Base-by-base conservation (phyloP, 1,140 invertebrate species). In the Manduca sexta region DNA sequence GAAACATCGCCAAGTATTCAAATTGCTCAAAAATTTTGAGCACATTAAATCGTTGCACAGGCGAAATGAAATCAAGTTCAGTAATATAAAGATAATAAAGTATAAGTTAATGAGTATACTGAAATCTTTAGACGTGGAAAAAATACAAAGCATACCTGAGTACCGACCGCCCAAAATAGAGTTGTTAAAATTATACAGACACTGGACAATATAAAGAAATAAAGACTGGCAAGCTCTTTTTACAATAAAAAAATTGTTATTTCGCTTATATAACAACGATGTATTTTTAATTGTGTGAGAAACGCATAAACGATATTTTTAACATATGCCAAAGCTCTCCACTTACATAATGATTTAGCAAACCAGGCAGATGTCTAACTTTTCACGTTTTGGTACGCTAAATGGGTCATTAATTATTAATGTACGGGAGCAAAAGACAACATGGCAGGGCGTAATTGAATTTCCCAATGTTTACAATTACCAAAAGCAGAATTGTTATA, bases 101-200 rank as follows among this genome's bases (percentile, higher is more conserved):
- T 38, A 33, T 41, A 31, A 26, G 29, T 26, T 60, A 15, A 37
- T 8, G 11, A 17, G 16, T 1, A 21, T 53, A 8, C n/a, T 44
- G 2, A 48, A 44, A 2, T 38, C 41, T 11, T 48, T 60, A 0
- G 43, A 52, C 8, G 14, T 56, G 1, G 46, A 60, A 12, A 64
- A 64, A 47, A 64, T 64, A 55, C 30, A 57, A 55, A 45, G 29
- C 40, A 15, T 60, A 26, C 45, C 61, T n/a, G 34, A 17, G 8
- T 46, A 52, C 17, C 13, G n/a, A 11, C 26, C 43, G 7, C 37
- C 31, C 1, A 33, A 56, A 0, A 18, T 33, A 42, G 14, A 52
- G 11, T 21, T 35, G 10, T 39, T 56, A 11, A 56, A 45, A 17
- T 45, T 64, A 37, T 64, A 64, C 14, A 43, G 17, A 45, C 49